Base-by-base conservation (phyloP, 2,797 vertebrate species). In the Falco naumanni region DNA sequence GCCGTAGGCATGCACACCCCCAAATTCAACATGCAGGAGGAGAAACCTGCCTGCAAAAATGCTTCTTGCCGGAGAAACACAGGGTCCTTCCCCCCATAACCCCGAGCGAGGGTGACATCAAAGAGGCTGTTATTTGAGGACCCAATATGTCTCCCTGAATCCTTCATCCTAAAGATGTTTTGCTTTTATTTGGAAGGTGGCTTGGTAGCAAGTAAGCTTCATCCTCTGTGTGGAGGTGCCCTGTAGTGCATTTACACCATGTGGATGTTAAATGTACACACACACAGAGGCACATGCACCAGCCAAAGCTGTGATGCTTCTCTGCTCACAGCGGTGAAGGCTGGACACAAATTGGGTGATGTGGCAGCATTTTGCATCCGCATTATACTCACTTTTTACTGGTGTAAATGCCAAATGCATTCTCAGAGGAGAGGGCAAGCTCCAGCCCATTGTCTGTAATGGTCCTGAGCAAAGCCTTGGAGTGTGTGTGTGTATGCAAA, bases 1-100 rank as follows among this genome's bases (percentile, higher is more conserved):
- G 28, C 0, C 7, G 48, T 47, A 19, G 45, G 39, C 1, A 0
- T 1, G 4, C 19, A 20, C 51, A 19, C 31, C 24, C 51, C 47
- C 66, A 39, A 19, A 22, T 33, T 29, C n/a, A 3, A 33, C 21
- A 2, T 0, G 25, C 50, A 6, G 6, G 15, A 20, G 37, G 5
- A 60, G 79, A 76, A 82, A 41, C 34, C 51, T 4, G 5, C 20
- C 61, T 31, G 39, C 19, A 63, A 39, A 71, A 19, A 33, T 47
- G 1, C 47, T 51, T 84, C 78, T 63, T 31, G 37, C 70, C 66
- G 89, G 87, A 77, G 48, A 64, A 89, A 75, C 2, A 25, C 45
- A 48, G 11, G 43, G 74, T 90, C 9, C 2, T 76, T 75, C 57
- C 22, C n/a, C 11, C 29, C 16, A 2, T 43, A 39, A 18, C 47